These are phyloP conservation scores for Brachynemurus nebulosus DNA, from an alignment of 2,888 invertebrate genomes.

Conservation along the genomic window DNA sequence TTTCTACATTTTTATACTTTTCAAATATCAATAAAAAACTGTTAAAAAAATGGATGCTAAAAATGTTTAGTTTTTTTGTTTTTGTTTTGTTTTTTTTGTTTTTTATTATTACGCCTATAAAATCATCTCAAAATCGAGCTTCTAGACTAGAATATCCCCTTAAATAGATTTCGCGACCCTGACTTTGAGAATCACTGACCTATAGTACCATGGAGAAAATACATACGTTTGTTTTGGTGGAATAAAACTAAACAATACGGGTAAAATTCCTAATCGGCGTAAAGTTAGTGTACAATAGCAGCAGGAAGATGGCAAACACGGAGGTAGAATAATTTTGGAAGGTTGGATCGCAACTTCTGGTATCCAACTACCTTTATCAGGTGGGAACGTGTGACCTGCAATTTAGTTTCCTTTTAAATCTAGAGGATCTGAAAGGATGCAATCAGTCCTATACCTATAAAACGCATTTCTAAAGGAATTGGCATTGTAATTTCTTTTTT, in stretches of 20 bases:
- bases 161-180: too few species aligned
- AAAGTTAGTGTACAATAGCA: conserved; percentile 30
- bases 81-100: too few species aligned
- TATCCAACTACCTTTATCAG: conserved; percentile 18
- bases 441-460: conserved; percentile 18
- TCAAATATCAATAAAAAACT: too few species aligned
- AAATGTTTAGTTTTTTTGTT: too few species aligned
- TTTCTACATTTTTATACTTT: too few species aligned
- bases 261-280: conserved; percentile 27
- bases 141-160: too few species aligned
- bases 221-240: conserved; percentile 28
- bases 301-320: conserved; percentile 22
- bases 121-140: too few species aligned
- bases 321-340: conserved; percentile 24
- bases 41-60: too few species aligned
- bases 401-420: conserved; percentile 16
- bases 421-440: conserved; percentile 22
- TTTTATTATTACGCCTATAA: too few species aligned
- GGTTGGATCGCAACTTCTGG: conserved; percentile 24
- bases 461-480: conserved; percentile 21
- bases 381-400: not conserved
- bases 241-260: conserved; percentile 31
- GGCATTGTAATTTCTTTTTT: conserved; percentile 16
- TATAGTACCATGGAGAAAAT: too few species aligned
- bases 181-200: too few species aligned